Percentiles rank a stretch among this genome's conserved stretches.
These are phyloP conservation scores for Ataeniobius toweri DNA, from an alignment of 2,797 vertebrate species.

Conservation along the genomic window DNA sequence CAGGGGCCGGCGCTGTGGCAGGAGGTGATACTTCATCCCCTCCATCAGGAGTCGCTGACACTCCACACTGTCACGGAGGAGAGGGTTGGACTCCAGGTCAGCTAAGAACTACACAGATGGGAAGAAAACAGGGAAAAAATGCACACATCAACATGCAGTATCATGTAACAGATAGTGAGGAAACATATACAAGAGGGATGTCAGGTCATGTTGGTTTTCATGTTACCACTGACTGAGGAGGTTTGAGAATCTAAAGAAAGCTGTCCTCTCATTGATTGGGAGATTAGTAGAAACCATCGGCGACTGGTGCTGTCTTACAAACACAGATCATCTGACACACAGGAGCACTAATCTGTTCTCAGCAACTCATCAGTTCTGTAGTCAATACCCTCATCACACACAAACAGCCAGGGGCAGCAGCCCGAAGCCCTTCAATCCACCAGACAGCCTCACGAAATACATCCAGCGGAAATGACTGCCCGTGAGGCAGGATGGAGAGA, in stretches of 20 bases:
- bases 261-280: constrained; percentile 59
- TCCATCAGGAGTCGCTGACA: constrained; percentile 98
- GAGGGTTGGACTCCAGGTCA: constrained; percentile 91
- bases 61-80: constrained; percentile 93
- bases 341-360: constrained; percentile 55
- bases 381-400: constrained; percentile 44
- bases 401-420: constrained; percentile 29
- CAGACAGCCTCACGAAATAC: constrained; percentile 53
- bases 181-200: constrained; percentile 19
- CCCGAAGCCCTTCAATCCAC: constrained; percentile 45
- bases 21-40: constrained; percentile 98
- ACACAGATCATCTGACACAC: constrained; percentile 50
- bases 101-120: constrained; percentile 84
- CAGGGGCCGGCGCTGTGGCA: constrained; percentile 92
- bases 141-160: constrained; percentile 10
- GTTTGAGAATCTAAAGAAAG: constrained; percentile 39
- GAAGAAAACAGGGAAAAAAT: neutral
- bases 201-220: constrained; percentile 12
- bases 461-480: constrained; percentile 55
- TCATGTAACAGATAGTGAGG: constrained; percentile 19
- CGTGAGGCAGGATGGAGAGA: constrained; percentile 35
- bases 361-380: constrained; percentile 62
- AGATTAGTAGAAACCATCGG: constrained; percentile 57
- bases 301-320: constrained; percentile 45
- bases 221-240: constrained; percentile 43